Evolutionary conservation across 2,888 invertebrate genomes (phyloP).

Genomic region (Parnassius smintheus): DNA sequence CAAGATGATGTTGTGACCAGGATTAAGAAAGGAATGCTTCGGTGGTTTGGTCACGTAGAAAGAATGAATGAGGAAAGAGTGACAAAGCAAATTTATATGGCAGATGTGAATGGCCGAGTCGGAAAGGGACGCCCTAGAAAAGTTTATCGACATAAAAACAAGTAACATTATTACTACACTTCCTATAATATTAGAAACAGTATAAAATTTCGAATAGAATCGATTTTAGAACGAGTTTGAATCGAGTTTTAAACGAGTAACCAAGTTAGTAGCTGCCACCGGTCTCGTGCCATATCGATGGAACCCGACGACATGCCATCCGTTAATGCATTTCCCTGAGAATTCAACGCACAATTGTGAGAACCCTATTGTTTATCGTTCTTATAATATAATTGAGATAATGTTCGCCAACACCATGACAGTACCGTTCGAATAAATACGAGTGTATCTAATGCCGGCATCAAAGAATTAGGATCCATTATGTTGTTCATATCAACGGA

Average conservation of each 20-base stretch:
- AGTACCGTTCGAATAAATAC: conserved; percentile 9
- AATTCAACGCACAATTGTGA: conserved; percentile 36
- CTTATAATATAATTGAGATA: conserved; percentile 27
- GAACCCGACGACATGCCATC: conserved; percentile 27
- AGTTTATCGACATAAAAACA: too few species aligned
- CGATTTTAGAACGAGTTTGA: background rate
- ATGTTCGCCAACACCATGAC: conserved; percentile 17
- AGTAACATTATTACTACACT: too few species aligned
- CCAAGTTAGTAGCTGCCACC: conserved; percentile 6
- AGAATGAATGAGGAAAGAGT: too few species aligned
- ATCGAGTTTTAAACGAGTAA: conserved; percentile 12
- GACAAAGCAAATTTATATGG: too few species aligned
- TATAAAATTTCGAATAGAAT: too few species aligned
- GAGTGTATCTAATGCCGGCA: background rate
- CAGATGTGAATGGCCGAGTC: too few species aligned
- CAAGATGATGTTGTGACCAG: too few species aligned
- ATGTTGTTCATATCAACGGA: too few species aligned
- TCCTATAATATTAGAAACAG: too few species aligned
- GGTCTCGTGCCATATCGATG: conserved; percentile 24
- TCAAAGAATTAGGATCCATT: background rate
- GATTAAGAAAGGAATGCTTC: too few species aligned
- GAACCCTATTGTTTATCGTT: conserved; percentile 30
- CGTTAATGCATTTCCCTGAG: conserved; percentile 38
- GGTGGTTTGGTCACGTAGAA: too few species aligned
- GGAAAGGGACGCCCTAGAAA: too few species aligned